Conservation (phyloP, 2,113 vertebrate species). For the Loxodonta africana region DNA sequence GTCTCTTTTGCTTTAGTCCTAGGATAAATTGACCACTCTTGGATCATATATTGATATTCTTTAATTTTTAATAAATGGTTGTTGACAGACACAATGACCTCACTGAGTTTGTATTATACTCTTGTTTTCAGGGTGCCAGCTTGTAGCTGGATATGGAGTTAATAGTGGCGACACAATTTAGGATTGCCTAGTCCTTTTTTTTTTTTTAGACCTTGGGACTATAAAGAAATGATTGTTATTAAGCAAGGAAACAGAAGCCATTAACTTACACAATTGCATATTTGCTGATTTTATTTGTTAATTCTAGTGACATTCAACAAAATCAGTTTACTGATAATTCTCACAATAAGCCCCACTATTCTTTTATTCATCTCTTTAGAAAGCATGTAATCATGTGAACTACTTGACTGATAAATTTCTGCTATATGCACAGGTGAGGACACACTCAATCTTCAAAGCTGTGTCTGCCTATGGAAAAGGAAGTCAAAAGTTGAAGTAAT, state of each 20-base stretch:
- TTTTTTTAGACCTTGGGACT: neutral
- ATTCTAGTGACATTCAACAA: neutral
- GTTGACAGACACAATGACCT: neutral
- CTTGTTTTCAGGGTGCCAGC: neutral
- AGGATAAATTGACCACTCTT: neutral
- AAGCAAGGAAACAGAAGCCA: neutral
- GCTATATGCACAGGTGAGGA: neutral
- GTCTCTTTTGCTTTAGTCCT: neutral
- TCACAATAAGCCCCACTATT: neutral
- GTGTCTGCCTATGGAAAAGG: neutral
- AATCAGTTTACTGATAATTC: neutral
- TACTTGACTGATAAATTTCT: neutral
- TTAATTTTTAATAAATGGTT: neutral
- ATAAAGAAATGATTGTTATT: neutral
- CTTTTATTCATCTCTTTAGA: neutral
- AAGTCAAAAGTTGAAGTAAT: neutral
- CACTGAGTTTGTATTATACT: neutral
- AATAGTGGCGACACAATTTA: neutral
- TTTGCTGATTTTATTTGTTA: neutral
- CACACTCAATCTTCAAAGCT: neutral
- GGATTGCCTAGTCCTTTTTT: neutral
- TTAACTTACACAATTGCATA: neutral
- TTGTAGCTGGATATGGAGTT: neutral
- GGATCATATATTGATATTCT: neutral
- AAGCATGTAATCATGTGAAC: neutral